Conservation (phyloP, 1,140 invertebrate genomes). For the Chironomus striatipennis region DNA sequence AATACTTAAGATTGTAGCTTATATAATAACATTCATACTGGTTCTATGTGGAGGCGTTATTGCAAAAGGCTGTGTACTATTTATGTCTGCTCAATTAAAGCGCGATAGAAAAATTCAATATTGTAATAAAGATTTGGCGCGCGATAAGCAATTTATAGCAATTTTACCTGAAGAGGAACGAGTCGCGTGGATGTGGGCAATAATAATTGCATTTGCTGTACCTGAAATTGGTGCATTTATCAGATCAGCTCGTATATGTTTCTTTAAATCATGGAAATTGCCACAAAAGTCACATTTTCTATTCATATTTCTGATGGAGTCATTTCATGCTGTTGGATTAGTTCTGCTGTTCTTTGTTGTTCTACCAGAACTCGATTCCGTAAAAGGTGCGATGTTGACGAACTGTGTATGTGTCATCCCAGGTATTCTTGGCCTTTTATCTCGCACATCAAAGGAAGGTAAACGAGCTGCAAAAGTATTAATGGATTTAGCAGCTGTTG, state of each 20-base stretch:
- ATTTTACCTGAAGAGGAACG: constrained; percentile 70
- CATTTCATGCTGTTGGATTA: constrained; percentile 75
- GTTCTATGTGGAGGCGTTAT: constrained; percentile 74
- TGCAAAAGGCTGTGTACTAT: constrained; percentile 75
- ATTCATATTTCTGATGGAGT: constrained; percentile 69
- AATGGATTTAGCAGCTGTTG: constrained; percentile 71
- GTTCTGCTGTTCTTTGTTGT: constrained; percentile 77
- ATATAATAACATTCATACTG: constrained; percentile 73
- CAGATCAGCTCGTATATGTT: constrained; percentile 74
- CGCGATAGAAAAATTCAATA: constrained; percentile 62
- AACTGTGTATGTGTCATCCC: constrained; percentile 89
- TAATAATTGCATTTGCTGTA: constrained; percentile 76
- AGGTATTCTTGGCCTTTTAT: constrained; percentile 58
- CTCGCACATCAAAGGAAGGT: constrained; percentile 69
- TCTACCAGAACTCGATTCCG: constrained; percentile 81
- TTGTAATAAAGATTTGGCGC: constrained; percentile 75
- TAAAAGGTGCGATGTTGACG: constrained; percentile 87
- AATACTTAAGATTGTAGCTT: constrained; percentile 75
- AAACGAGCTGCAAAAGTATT: constrained; percentile 69
- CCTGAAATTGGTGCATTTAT: constrained; percentile 82
- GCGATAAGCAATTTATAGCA: constrained; percentile 72
- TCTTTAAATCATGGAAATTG: constrained; percentile 71
- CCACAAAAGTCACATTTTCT: constrained; percentile 38
- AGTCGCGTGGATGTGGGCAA: constrained; percentile 86
- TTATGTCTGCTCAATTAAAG: constrained; percentile 84